phyloP scores from a whole-genome alignment of 2,888 invertebrate genomes.

The Lagria hirta region DNA sequence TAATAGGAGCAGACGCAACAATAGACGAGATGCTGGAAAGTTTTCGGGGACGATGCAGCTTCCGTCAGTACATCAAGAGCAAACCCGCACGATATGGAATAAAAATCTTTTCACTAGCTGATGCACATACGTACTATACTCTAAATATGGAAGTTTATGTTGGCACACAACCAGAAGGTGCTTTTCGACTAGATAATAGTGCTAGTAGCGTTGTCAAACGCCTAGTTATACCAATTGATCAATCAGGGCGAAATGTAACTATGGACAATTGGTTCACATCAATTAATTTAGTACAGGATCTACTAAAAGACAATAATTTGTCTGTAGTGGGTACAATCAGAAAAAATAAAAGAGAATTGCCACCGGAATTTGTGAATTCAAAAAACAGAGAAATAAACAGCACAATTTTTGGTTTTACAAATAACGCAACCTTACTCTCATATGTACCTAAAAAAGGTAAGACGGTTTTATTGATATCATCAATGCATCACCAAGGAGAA shows the following conservation, averaged over 20 bases:
- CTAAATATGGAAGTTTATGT: slow-evolving; percentile 16
- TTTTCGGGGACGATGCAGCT: background rate
- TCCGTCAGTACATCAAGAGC: background rate
- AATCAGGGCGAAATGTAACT: slow-evolving; percentile 1
- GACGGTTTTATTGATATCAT: too few species aligned
- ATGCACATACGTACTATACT: too few species aligned
- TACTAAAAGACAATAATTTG: background rate
- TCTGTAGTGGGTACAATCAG: background rate
- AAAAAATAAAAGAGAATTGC: slow-evolving; percentile 3
- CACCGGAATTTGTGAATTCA: too few species aligned
- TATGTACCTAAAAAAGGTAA: too few species aligned
- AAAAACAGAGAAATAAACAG: too few species aligned
- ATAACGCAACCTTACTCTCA: too few species aligned
- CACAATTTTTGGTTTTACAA: too few species aligned
- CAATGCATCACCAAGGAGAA: too few species aligned
- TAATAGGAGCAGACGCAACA: too few species aligned
- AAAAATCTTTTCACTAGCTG: too few species aligned
- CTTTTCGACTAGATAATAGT: slow-evolving; percentile 11
- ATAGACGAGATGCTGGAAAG: background rate
- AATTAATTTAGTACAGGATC: background rate
- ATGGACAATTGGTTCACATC: slow-evolving; percentile 5
- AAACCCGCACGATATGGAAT: slow-evolving; percentile 10
- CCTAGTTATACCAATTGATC: background rate
- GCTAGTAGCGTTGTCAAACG: slow-evolving; percentile 8
- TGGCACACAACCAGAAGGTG: slow-evolving; percentile 14